These are phyloP conservation scores for Troides helena DNA, from an alignment of 2,888 invertebrate genomes.

Conservation along the genomic window DNA sequence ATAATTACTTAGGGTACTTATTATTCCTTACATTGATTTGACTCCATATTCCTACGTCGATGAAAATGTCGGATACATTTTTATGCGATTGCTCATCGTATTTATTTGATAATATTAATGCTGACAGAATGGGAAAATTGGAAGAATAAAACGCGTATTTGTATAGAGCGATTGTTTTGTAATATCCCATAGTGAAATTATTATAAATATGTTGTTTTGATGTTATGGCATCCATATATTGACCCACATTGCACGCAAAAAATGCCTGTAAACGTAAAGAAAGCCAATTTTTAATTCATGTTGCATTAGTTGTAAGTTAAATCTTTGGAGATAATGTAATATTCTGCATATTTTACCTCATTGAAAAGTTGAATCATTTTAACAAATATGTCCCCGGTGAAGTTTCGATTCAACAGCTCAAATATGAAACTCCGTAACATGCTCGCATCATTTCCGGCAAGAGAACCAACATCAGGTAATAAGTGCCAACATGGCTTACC, in stretches of 20 bases:
- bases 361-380: conserved; percentile 86
- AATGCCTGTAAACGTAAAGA: conserved; percentile 10
- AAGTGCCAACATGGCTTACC: conserved; percentile 92
- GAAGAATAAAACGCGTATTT: conserved; percentile 17
- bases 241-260: conserved; percentile 15
- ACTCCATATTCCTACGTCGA: conserved; percentile 19
- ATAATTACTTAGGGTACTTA: background rate
- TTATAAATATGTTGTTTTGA: conserved; percentile 14
- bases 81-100: conserved; percentile 3
- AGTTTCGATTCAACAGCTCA: conserved; percentile 84
- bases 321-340: background rate
- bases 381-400: conserved; percentile 82
- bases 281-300: background rate
- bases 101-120: conserved; percentile 17
- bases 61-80: conserved; percentile 14
- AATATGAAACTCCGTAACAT: conserved; percentile 86
- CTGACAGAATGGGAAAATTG: conserved; percentile 17
- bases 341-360: conserved; percentile 67
- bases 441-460: conserved; percentile 88
- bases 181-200: conserved; percentile 17
- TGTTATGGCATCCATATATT: conserved; percentile 17
- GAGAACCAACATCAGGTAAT: conserved; percentile 80
- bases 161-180: conserved; percentile 21
- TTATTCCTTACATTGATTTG: background rate
- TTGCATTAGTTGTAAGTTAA: background rate